A percentile compares a stretch with the other conserved stretches of the same genome.
These are phyloP conservation scores for Brachyalestes nurse DNA, from an alignment of 2,797 vertebrate genomes.

Conservation along the genomic window DNA sequence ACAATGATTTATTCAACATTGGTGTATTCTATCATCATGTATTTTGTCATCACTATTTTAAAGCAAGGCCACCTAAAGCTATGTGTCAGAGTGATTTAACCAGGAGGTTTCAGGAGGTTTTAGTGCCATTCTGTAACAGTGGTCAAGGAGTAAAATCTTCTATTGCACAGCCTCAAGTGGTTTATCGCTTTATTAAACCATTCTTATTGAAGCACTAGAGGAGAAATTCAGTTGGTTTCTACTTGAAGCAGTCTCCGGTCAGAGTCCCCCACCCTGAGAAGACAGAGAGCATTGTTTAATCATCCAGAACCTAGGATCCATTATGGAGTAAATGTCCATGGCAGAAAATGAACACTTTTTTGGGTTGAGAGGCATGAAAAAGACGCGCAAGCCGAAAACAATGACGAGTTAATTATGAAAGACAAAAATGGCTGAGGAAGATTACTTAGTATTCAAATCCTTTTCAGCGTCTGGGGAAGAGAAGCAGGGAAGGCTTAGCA, in stretches of 20 bases:
- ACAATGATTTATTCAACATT: not conserved
- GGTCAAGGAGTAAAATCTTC: not conserved
- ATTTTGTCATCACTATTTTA: not conserved
- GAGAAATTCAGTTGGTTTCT: not conserved
- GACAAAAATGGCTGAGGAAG: constrained; percentile 54
- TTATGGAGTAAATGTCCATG: constrained; percentile 40
- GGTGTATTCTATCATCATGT: not conserved
- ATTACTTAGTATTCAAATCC: constrained; percentile 62
- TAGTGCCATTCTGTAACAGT: not conserved
- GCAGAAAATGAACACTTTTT: constrained; percentile 45
- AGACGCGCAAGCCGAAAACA: constrained; percentile 50
- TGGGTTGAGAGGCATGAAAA: constrained; percentile 30
- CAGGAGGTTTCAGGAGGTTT: not conserved
- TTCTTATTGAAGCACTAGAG: constrained; percentile 10
- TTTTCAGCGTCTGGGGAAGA: constrained; percentile 57
- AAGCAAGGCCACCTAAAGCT: not conserved
- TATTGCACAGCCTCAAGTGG: not conserved
- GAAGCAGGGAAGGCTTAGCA: constrained; percentile 46
- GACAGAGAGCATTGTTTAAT: constrained; percentile 28
- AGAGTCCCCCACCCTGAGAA: constrained; percentile 6
- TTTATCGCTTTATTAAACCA: constrained; percentile 8
- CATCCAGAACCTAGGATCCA: constrained; percentile 15
- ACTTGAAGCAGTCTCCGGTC: constrained; percentile 5
- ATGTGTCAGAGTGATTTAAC: not conserved
- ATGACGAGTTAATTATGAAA: constrained; percentile 62